Conservation (phyloP, 2,113 vertebrate species). For the Anser cygnoides region DNA sequence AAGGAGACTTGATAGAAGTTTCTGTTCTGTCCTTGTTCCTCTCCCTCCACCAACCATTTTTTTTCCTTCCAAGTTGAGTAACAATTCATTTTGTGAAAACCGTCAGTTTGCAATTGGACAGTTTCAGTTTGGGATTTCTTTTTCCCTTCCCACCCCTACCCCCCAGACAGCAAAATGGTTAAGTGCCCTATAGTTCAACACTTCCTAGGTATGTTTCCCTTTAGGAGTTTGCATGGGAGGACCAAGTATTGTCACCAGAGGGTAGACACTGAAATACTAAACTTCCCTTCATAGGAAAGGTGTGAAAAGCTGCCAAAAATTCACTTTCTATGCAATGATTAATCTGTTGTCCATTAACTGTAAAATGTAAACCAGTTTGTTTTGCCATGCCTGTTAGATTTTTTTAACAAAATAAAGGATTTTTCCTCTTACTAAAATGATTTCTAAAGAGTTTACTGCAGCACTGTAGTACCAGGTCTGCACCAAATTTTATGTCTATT, state of each 20-base stretch:
- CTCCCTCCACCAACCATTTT: neutral
- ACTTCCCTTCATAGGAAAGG: neutral
- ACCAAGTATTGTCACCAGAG: neutral
- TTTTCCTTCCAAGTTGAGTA: neutral
- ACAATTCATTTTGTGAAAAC: neutral
- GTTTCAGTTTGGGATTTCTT: neutral
- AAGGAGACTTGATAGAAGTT: neutral
- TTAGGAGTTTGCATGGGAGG: neutral
- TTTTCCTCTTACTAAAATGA: neutral
- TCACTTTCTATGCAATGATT: accelerated
- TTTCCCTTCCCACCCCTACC: neutral
- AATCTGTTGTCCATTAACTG: neutral
- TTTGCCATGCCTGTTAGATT: neutral
- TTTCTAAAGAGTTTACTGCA: neutral
- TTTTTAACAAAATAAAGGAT: neutral
- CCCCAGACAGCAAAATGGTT: neutral
- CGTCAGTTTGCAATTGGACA: neutral
- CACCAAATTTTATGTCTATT: neutral
- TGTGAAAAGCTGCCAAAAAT: neutral
- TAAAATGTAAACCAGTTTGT: neutral
- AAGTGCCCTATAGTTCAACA: neutral
- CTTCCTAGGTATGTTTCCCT: neutral
- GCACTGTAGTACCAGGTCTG: neutral
- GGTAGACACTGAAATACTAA: neutral
- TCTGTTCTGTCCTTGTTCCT: neutral